Conservation (phyloP, 2,113 vertebrate genomes). For the Tapirus terrestris region DNA sequence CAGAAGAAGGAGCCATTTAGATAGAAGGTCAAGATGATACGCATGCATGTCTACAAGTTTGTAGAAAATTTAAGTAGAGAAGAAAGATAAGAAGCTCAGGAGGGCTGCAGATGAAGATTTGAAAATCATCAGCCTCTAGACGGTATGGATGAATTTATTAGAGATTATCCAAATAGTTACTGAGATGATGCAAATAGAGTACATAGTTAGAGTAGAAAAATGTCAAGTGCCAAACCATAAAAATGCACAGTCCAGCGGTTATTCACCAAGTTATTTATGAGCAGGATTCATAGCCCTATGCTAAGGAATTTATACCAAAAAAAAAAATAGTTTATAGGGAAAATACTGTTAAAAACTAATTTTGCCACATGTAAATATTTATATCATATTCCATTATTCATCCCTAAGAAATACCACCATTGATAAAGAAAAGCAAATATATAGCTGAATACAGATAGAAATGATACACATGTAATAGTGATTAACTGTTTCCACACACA, state of each 20-base stretch:
- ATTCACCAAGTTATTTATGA: not conserved
- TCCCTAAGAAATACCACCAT: not conserved
- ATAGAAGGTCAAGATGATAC: not conserved
- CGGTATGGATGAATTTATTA: not conserved
- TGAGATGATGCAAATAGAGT: not conserved
- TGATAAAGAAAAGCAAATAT: not conserved
- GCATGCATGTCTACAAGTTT: fast-evolving
- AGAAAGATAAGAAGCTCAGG: not conserved
- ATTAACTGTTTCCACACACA: not conserved
- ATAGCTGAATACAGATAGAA: not conserved
- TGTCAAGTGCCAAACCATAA: not conserved
- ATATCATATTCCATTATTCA: not conserved
- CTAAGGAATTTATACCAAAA: not conserved
- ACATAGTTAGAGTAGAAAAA: not conserved
- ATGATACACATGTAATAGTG: not conserved
- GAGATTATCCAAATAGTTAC: not conserved
- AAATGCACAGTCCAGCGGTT: not conserved
- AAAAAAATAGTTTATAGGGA: not conserved
- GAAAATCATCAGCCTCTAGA: not conserved
- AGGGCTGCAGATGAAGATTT: not conserved
- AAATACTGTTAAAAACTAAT: not conserved
- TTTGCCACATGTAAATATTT: not conserved
- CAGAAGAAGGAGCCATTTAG: not conserved
- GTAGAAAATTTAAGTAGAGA: not conserved
- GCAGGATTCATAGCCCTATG: not conserved